Percentiles rank a stretch among this genome's conserved stretches.
These are phyloP conservation scores for Lithophane socia DNA, from an alignment of 2,888 invertebrate genomes.

Conservation along the genomic window DNA sequence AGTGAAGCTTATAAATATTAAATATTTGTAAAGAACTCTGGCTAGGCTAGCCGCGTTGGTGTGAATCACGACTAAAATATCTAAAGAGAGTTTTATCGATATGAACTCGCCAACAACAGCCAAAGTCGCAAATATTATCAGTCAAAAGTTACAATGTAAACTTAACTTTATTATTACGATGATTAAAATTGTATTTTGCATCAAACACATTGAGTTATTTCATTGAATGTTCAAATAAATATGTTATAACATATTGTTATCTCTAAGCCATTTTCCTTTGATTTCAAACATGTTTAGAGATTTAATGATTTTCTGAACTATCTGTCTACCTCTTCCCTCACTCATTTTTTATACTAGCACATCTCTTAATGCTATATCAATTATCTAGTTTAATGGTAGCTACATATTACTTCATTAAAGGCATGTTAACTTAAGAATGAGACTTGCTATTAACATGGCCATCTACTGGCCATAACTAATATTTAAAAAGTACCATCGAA, in stretches of 20 bases:
- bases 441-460: not conserved
- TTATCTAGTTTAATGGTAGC: not conserved
- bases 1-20: not conserved
- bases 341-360: not conserved
- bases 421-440: conserved; percentile 18
- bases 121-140: conserved; percentile 11
- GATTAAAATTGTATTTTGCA: not conserved
- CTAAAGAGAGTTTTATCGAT: not conserved
- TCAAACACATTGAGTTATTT: not conserved
- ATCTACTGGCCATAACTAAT: not conserved
- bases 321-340: not conserved
- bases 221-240: not conserved
- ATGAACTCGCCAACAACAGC: not conserved
- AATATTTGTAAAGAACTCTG: not conserved
- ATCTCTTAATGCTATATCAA: not conserved
- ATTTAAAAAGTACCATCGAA: not conserved
- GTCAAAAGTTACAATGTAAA: conserved; percentile 1
- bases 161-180: not conserved
- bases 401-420: not conserved
- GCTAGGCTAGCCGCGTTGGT: not conserved
- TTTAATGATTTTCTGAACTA: not conserved
- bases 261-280: conserved; percentile 32
- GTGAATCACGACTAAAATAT: conserved; percentile 4
- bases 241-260: not conserved
- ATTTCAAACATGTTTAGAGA: conserved; percentile 30